A percentile compares a stretch with the other conserved stretches of the same genome.
phyloP scores from a whole-genome alignment of 2,797 vertebrate genomes.

The Ciconia nigra region DNA sequence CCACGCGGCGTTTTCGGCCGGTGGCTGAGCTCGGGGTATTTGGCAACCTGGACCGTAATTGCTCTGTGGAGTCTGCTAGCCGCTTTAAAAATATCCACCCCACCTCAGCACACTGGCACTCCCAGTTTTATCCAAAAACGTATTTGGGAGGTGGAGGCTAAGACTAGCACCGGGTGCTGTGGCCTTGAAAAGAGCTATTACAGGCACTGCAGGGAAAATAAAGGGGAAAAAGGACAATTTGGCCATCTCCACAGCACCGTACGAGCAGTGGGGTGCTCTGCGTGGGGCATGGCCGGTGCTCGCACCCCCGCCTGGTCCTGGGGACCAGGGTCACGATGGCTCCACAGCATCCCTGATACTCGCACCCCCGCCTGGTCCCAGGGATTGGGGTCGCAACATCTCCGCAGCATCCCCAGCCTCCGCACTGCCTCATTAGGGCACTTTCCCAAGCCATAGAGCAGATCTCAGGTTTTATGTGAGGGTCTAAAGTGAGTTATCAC shows the following conservation, averaged over 20 bases:
- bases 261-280: accelerated
- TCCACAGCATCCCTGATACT: background rate
- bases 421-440: accelerated
- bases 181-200: background rate
- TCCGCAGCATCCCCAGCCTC: background rate
- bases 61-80: background rate
- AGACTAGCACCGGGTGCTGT: background rate
- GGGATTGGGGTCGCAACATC: accelerated
- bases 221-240: background rate
- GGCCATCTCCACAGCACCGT: accelerated
- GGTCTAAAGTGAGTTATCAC: background rate
- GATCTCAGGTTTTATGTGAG: background rate
- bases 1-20: background rate
- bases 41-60: background rate
- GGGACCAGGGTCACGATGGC: accelerated
- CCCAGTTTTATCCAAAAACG: background rate
- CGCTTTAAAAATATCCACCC: constrained; percentile 26
- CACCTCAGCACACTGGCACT: background rate
- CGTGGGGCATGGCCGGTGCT: accelerated
- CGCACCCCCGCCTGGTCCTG: accelerated
- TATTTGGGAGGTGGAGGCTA: background rate
- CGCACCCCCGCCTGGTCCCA: accelerated
- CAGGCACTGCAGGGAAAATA: background rate
- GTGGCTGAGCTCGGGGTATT: background rate
- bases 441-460: background rate